Conservation (phyloP, 2,113 vertebrate genomes). For the Acinonyx jubatus region DNA sequence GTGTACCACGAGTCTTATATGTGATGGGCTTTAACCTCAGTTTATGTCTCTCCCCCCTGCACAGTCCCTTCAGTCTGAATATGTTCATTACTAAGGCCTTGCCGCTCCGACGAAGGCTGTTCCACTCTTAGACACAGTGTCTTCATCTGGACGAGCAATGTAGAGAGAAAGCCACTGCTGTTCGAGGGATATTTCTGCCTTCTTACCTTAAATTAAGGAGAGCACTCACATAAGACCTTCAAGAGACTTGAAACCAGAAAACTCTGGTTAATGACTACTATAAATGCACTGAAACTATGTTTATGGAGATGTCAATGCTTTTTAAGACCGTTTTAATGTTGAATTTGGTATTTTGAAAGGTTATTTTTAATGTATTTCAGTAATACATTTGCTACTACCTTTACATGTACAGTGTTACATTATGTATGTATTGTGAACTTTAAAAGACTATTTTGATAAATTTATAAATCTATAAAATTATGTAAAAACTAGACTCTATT, state of each 20-base stretch:
- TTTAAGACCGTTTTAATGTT: constrained; percentile 77
- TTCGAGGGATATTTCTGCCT: constrained; percentile 68
- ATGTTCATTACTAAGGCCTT: constrained; percentile 93
- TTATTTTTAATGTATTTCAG: constrained; percentile 83
- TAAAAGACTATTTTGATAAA: constrained; percentile 86
- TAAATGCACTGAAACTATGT: constrained; percentile 82
- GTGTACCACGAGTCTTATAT: not conserved
- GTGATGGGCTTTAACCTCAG: constrained; percentile 74
- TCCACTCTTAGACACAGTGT: constrained; percentile 63
- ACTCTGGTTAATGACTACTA: constrained; percentile 78
- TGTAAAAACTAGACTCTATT: constrained; percentile 87
- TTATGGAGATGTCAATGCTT: constrained; percentile 72
- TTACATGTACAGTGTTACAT: constrained; percentile 85
- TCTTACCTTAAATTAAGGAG: constrained; percentile 59
- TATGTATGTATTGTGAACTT: constrained; percentile 82
- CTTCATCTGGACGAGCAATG: constrained; percentile 63
- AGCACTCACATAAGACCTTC: constrained; percentile 60
- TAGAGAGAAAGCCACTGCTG: constrained; percentile 58
- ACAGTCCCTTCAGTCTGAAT: constrained; percentile 97
- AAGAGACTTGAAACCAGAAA: constrained; percentile 72
- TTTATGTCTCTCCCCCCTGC: constrained; percentile 82
- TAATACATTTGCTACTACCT: constrained; percentile 82
- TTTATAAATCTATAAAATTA: constrained; percentile 81
- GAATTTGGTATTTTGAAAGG: constrained; percentile 76
- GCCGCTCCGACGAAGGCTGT: constrained; percentile 79